phyloP scores from a whole-genome alignment of 1,140 invertebrate genomes.

The Tigriopus japonicus region DNA sequence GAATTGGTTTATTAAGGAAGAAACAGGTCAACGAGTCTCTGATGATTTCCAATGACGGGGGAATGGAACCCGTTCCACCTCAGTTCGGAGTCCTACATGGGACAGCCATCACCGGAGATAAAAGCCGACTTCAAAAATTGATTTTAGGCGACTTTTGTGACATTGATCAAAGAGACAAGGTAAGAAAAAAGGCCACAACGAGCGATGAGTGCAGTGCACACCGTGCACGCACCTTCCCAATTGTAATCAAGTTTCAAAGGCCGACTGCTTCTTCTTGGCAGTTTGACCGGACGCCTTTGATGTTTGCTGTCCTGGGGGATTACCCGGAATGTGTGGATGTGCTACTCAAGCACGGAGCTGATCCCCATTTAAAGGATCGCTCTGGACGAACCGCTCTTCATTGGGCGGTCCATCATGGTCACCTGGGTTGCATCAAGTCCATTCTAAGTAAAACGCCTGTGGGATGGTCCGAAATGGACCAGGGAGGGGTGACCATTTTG shows the following conservation, averaged over 20 bases:
- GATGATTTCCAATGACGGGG: no score
- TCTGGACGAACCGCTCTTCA: not conserved
- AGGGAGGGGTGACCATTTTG: not conserved
- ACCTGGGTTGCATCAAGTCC: not conserved
- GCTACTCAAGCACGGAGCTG: not conserved
- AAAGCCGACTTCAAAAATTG: not conserved
- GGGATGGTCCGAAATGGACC: not conserved
- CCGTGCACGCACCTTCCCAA: no score
- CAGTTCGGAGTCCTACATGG: not conserved
- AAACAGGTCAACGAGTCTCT: no score
- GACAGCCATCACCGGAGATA: not conserved
- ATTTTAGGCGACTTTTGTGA: not conserved
- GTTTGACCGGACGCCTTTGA: not conserved
- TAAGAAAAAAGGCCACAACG: no score
- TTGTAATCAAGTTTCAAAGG: no score
- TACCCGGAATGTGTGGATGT: not conserved
- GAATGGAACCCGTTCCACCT: not conserved
- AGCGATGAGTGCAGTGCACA: no score
- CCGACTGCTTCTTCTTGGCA: not conserved
- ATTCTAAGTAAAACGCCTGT: not conserved
- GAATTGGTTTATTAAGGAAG: no score
- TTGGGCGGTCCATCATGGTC: not conserved
- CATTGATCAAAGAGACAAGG: not conserved
- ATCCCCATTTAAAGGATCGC: not conserved
- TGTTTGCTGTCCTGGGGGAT: not conserved